Conservation (phyloP, 2,113 vertebrate genomes). For the Vanacampus margaritifer region DNA sequence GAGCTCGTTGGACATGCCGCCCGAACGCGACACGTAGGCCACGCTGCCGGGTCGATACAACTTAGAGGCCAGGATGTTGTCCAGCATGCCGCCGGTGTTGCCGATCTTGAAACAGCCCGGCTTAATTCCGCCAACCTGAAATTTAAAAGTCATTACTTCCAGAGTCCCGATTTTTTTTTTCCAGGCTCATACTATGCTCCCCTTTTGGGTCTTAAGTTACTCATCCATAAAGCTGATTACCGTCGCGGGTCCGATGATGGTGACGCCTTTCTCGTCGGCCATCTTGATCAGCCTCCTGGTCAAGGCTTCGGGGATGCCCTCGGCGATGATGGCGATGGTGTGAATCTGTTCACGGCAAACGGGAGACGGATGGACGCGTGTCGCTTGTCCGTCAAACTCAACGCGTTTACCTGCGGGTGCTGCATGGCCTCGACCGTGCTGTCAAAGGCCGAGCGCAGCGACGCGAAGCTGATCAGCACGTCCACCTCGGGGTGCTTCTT, state of each 20-base stretch:
- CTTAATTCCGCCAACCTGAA: conserved; percentile 94
- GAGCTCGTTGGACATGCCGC: conserved; percentile 98
- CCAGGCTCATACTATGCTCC: no score
- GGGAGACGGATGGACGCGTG: not conserved
- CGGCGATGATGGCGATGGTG: conserved; percentile 94
- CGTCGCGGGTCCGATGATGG: conserved; percentile 96
- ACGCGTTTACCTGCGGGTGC: conserved; percentile 81
- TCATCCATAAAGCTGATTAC: conserved; percentile 60
- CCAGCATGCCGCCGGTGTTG: conserved; percentile 96
- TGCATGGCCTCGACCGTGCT: conserved; percentile 93
- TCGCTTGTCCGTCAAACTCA: not conserved
- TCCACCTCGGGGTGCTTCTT: conserved; percentile 93
- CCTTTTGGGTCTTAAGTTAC: no score
- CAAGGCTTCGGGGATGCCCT: conserved; percentile 94
- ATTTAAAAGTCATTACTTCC: not conserved
- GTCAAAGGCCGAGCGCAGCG: conserved; percentile 92
- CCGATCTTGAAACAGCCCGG: conserved; percentile 98
- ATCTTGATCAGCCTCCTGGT: conserved; percentile 89
- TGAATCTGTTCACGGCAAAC: conserved; percentile 77
- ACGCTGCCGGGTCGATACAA: conserved; percentile 95
- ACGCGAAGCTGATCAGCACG: conserved; percentile 95
- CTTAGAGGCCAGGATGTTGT: conserved; percentile 96
- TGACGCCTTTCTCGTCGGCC: conserved; percentile 91
- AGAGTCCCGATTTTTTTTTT: not conserved
- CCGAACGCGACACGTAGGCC: conserved; percentile 93